Evolutionary conservation across 2,888 invertebrate genomes (phyloP).

Genomic region (Pachycephus smyrnensis): DNA sequence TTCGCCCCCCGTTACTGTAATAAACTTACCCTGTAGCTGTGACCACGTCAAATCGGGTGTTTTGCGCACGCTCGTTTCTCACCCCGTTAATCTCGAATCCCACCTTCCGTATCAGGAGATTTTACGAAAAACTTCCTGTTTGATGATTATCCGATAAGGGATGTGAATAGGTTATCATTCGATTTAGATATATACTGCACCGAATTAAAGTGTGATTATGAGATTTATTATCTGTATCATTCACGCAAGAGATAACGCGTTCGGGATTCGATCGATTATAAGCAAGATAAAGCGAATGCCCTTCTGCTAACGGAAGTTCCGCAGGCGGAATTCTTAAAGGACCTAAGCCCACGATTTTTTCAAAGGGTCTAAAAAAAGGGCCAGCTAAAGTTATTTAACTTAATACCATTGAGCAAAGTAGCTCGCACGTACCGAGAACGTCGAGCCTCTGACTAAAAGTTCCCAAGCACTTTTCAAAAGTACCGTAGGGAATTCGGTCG

Average conservation of each 20-base stretch:
- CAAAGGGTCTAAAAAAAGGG: neutral
- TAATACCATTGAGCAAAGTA: neutral
- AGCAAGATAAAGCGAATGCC: neutral
- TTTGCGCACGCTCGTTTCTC: neutral
- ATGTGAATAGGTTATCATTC: neutral
- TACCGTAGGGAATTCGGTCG: neutral
- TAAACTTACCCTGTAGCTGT: slow-evolving; percentile 51
- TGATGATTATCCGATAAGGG: neutral
- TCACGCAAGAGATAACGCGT: neutral
- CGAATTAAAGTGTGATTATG: neutral
- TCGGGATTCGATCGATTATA: neutral
- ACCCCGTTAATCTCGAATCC: neutral
- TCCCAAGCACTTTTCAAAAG: neutral
- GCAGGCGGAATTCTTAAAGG: neutral
- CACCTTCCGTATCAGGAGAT: neutral
- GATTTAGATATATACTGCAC: neutral
- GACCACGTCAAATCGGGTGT: slow-evolving; percentile 42
- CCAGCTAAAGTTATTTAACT: neutral
- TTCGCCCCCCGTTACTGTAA: slow-evolving; percentile 46
- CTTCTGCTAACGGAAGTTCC: neutral
- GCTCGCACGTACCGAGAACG: neutral
- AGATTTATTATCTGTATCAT: neutral
- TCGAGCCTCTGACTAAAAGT: neutral
- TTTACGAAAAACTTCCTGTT: neutral
- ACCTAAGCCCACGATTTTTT: neutral